Base-by-base conservation (phyloP, 2,888 invertebrate genomes). In the Melanostoma mellinum region DNA sequence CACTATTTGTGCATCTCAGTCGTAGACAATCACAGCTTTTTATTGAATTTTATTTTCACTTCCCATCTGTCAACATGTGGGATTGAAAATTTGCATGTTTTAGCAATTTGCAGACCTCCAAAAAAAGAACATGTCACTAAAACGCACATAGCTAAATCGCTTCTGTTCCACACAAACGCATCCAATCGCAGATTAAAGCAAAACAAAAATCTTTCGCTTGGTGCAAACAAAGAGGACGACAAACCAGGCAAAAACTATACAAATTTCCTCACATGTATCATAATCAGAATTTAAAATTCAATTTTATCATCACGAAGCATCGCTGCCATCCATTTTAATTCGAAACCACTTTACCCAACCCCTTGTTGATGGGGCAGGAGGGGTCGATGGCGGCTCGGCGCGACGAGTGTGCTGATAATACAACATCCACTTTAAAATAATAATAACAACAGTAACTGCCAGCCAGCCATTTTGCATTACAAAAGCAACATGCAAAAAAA, bases 271-370 rank as follows among this genome's bases (percentile, higher is more conserved):
- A 32, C 63, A 55, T 44, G 50, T 55, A 74, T 79, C 68, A 79
- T 69, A 74, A 79, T 79, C 79, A 74, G 61, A 74, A 74, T 74
- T 69, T 69, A 52, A 79, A 74, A 74, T 79, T 79, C 63, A 79
- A 74, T 74, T 79, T 74, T 50, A 68, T 74, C 68, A 67, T 52
- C 36, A 48, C 46, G 20, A 61, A 50, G 68, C 56, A 71, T 33
- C 52, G 55, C 56, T 68, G 78, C 46, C 77, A 73, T 82, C 77
- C 82, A 77, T 82, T 77, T 77, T 73, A 77, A 82, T 82, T 78
- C 20, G 20, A 55, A 42, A 52, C 9, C 35, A 30, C 58, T 42
- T n/a, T 42, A 72, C 30, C 50, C 71, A 32, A 20, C 32, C 40
- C 20, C 74, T 4, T 10, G 20, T 32, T n/a, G 42, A 4, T 44